A percentile compares a stretch with the other conserved stretches of the same genome.
Evolutionary conservation across 1,140 invertebrate genomes (phyloP).

Genomic region (Nixonia krombeini): DNA sequence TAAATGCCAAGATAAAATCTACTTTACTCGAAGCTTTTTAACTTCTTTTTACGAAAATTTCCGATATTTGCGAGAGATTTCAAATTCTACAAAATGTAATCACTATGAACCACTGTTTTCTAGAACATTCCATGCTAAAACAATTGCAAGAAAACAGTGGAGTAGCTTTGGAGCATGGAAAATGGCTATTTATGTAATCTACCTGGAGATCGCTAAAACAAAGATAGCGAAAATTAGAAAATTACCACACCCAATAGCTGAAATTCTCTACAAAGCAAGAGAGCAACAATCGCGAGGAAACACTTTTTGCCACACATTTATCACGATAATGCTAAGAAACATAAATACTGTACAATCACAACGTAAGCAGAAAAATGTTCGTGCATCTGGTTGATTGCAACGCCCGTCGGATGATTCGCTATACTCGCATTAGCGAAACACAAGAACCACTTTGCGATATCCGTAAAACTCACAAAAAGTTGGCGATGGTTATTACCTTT

Average conservation of each 20-base stretch:
- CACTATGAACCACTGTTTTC: no score
- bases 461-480: no score
- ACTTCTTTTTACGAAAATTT: no score
- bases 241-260: constrained; percentile 36
- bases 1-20: no score
- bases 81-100: no score
- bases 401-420: neutral
- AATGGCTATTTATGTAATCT: constrained; percentile 12
- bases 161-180: constrained; percentile 1
- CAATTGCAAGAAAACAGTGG: no score
- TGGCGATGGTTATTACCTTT: no score
- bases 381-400: constrained; percentile 1
- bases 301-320: neutral
- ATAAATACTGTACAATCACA: neutral
- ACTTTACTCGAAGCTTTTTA: no score
- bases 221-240: constrained; percentile 8
- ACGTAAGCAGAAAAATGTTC: neutral
- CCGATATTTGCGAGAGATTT: no score
- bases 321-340: neutral
- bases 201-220: constrained; percentile 19
- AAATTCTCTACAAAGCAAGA: neutral
- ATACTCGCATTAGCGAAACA: no score
- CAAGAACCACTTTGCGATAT: no score
- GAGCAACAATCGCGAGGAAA: neutral
- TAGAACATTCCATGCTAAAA: no score